Percentiles rank a stretch among this genome's conserved stretches.
phyloP scores from a whole-genome alignment of 35 echinoderm and acorn worm species.

The Stichopus chloronotus region DNA sequence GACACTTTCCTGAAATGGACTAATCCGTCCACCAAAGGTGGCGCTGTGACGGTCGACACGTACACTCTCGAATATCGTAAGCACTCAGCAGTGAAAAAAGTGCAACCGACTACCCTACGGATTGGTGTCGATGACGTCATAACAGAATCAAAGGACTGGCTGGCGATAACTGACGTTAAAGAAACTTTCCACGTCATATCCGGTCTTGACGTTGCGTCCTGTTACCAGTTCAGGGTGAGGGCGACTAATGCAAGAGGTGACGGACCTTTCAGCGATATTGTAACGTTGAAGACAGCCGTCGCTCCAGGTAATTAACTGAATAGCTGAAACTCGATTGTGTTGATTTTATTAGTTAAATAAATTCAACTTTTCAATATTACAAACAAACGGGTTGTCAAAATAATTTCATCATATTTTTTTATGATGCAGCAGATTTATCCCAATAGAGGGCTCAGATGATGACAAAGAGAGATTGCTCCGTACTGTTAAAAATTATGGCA shows the following conservation, averaged over 20 bases:
- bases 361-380: not conserved
- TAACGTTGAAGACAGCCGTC: slow-evolving; percentile 64
- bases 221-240: slow-evolving; percentile 74
- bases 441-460: not conserved
- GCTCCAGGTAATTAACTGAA: slow-evolving; percentile 58
- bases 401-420: not conserved
- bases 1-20: slow-evolving; percentile 63
- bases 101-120: slow-evolving; percentile 21
- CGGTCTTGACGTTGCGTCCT: slow-evolving; percentile 56
- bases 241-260: slow-evolving; percentile 63
- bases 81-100: not conserved
- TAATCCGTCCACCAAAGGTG: slow-evolving; percentile 30
- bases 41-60: slow-evolving; percentile 49
- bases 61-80: slow-evolving; percentile 80
- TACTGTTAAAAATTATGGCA: too few species aligned
- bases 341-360: not conserved
- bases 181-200: slow-evolving; percentile 37
- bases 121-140: slow-evolving; percentile 53
- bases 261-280: slow-evolving; percentile 59
- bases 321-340: too few species aligned
- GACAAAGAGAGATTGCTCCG: too few species aligned
- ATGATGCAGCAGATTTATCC: not conserved
- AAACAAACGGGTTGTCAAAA: not conserved
- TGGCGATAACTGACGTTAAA: not conserved
- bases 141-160: slow-evolving; percentile 11